Percentiles rank a stretch among this genome's conserved stretches.
Evolutionary conservation across 2,113 vertebrate genomes (phyloP).

Genomic region (Crotalus viridis): DNA sequence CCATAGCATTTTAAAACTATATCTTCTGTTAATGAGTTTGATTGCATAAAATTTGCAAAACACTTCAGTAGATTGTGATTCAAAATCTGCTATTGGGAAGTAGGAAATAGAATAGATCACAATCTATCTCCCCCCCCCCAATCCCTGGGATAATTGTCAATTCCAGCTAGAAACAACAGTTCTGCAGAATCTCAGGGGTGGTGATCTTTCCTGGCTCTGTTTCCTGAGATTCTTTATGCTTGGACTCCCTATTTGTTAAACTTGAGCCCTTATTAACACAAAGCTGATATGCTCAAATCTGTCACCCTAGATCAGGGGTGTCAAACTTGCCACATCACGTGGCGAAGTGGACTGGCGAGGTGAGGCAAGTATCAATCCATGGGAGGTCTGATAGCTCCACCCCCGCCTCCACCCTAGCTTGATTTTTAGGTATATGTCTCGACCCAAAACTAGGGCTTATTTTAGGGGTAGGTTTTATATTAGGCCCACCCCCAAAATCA

Average conservation of each 20-base stretch:
- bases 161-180: background rate
- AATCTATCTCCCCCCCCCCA: background rate
- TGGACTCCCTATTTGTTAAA: background rate
- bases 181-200: background rate
- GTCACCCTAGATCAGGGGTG: too few species aligned
- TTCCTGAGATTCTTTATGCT: background rate
- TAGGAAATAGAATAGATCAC: background rate
- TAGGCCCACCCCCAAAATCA: too few species aligned
- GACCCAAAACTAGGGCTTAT: too few species aligned
- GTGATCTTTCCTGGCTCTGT: background rate
- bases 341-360: too few species aligned
- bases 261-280: background rate
- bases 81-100: background rate
- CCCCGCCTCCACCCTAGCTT: too few species aligned
- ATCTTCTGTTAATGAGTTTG: background rate
- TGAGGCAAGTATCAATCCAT: too few species aligned
- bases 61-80: background rate
- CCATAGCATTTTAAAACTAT: background rate
- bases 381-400: too few species aligned
- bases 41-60: background rate
- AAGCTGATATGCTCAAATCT: background rate
- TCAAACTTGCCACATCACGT: too few species aligned
- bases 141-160: background rate
- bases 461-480: too few species aligned
- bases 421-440: too few species aligned